Percentiles rank a stretch among this genome's conserved stretches.
Evolutionary conservation across 2,888 invertebrate species (phyloP).

Genomic region (Apodemia mormo): DNA sequence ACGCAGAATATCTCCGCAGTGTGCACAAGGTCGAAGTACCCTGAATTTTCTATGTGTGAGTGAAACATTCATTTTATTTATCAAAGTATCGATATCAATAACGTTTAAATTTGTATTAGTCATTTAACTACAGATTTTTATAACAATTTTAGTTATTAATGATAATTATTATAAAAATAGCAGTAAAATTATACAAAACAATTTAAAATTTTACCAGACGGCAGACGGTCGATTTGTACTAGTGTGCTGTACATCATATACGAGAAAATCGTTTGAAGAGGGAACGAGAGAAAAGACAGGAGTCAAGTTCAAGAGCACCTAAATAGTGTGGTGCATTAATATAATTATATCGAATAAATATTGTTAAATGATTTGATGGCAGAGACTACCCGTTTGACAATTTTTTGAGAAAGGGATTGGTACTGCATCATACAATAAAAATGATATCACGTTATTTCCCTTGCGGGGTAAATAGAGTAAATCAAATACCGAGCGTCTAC

Average conservation of each 20-base stretch:
- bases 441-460: too few species aligned
- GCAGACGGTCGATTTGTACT: neutral
- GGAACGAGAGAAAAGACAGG: neutral
- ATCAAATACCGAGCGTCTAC: too few species aligned
- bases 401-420: too few species aligned
- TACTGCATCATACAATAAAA: too few species aligned
- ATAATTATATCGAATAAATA: neutral
- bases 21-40: neutral
- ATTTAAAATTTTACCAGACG: neutral
- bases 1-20: neutral
- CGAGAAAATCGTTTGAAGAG: neutral
- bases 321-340: neutral
- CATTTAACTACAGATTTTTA: too few species aligned
- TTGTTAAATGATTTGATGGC: too few species aligned
- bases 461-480: too few species aligned
- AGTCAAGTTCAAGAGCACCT: conserved; percentile 7
- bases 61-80: too few species aligned
- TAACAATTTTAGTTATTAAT: neutral
- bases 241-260: neutral
- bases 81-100: too few species aligned
- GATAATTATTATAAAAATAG: neutral
- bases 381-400: too few species aligned
- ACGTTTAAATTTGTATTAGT: too few species aligned
- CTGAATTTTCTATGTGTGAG: too few species aligned
- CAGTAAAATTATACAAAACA: neutral